Evolutionary conservation across 2,113 vertebrate species (phyloP), one percentile per base, ranked within the genome.

Genomic region (Aythya baeri): DNA sequence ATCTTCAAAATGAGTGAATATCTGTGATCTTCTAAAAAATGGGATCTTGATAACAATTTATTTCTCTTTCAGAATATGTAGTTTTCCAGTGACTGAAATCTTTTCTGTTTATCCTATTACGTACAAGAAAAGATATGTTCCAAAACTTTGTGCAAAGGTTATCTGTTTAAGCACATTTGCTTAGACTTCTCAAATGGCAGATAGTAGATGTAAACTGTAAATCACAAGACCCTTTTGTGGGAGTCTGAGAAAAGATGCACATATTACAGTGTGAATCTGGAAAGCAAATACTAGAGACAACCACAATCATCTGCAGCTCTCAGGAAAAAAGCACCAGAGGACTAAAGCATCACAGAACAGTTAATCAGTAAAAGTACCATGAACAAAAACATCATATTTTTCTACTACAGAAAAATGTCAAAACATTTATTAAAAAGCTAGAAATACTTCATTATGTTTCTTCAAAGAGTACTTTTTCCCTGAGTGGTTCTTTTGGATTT

Each of bases 61-160:
- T 38, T 74, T 31, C 67, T 78, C 50, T 68, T 74, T 26, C 82
- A 73, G 66, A 65, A 67, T 29, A 41, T 3, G 6, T 74, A 8
- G 4, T 8, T 86, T 78, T 79, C 32, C 61, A 54, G 21, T 36
- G 6, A 59, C 22, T 73, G 25, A 43, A 74, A 41, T 58, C 27
- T 78, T 78, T 73, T 81, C 67, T 92, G 86, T 92, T 94, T 94
- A 89, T 83, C 77, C 82, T 83, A 8, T 2, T 86, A 89, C 70
- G 36, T 55, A 65, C n/a, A 78, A 63, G 55, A 55, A 86, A 78
- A 36, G 7, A 59, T 43, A 46, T 16, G 36, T 86, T 78, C 71
- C 76, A 83, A 89, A 91, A 86, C 21, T 78, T 68, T 54, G 29
- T 78, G 77, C 29, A 83, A 74, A 63, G 41, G 36, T 83, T 73